Conservation (phyloP, 2,113 vertebrate genomes). For the Lophochroa leadbeateri region DNA sequence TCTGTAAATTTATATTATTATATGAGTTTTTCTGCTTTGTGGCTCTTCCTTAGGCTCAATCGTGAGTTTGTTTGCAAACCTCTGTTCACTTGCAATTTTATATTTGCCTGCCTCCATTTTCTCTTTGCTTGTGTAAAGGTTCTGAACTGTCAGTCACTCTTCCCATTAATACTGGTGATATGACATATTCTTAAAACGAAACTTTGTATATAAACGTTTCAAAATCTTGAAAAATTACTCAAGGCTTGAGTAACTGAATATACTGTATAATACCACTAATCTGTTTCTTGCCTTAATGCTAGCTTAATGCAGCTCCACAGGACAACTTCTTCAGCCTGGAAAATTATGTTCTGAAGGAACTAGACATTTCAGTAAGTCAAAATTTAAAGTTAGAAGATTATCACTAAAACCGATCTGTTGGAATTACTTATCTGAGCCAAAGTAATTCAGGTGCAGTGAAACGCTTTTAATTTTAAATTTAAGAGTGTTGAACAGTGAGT, state of each 20-base stretch:
- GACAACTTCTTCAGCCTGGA: slow-evolving; percentile 47
- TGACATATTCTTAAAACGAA: slow-evolving; percentile 24
- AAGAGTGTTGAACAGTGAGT: slow-evolving; percentile 57
- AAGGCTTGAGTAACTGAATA: neutral
- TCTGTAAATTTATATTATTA: neutral
- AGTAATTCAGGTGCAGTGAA: slow-evolving; percentile 73
- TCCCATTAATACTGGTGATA: slow-evolving; percentile 23
- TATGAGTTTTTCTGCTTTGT: slow-evolving; percentile 1
- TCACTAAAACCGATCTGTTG: slow-evolving; percentile 65
- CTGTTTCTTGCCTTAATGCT: slow-evolving; percentile 28
- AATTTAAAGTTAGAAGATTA: slow-evolving; percentile 70
- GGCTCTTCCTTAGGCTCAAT: neutral
- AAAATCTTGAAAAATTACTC: slow-evolving; percentile 21
- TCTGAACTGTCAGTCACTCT: slow-evolving; percentile 35
- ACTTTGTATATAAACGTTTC: slow-evolving; percentile 36
- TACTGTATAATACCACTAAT: neutral
- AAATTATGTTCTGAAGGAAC: slow-evolving; percentile 66
- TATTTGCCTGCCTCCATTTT: slow-evolving; percentile 18
- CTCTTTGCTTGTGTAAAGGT: slow-evolving; percentile 28
- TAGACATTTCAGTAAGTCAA: slow-evolving; percentile 62
- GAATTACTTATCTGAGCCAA: slow-evolving; percentile 72
- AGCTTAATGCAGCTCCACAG: neutral
- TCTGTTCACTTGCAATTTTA: slow-evolving; percentile 6
- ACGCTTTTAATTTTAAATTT: slow-evolving; percentile 76
- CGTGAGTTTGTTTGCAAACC: neutral